phyloP scores from a whole-genome alignment of 2,888 invertebrate genomes.

The Cryptophagus acutangulus region DNA sequence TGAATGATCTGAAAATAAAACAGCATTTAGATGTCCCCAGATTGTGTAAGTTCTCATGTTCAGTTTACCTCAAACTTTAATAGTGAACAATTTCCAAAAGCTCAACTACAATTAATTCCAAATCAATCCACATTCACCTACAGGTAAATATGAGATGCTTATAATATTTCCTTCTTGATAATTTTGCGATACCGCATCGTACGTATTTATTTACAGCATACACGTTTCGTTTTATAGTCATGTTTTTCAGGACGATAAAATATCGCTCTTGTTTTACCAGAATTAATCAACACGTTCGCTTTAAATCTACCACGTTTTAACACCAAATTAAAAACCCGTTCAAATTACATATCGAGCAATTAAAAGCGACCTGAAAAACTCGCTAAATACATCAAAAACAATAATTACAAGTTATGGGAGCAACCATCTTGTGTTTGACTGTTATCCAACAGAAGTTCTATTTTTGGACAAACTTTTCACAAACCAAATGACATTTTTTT shows the following conservation, averaged over 20 bases:
- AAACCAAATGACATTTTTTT: constrained; percentile 39
- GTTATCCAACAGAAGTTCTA: constrained; percentile 46
- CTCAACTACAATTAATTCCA: constrained; percentile 14
- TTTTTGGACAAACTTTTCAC: constrained; percentile 42
- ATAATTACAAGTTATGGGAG: constrained; percentile 34
- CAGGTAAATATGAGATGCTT: no score
- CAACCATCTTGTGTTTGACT: constrained; percentile 47
- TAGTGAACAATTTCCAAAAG: no score
- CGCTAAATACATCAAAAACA: constrained; percentile 16
- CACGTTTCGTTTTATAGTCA: no score
- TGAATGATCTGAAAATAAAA: constrained; percentile 49
- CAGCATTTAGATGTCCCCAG: constrained; percentile 47
- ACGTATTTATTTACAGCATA: no score
- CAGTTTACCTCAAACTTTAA: constrained; percentile 40
- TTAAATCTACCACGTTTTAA: background rate
- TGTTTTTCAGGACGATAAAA: no score
- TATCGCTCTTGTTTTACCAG: no score
- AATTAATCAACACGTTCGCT: no score
- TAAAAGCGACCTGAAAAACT: background rate
- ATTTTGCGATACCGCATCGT: no score
- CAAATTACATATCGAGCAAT: background rate
- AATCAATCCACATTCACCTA: no score
- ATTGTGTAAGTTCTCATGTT: constrained; percentile 39
- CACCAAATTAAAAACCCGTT: background rate
- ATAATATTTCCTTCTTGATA: no score